A percentile compares a stretch with the other conserved stretches of the same genome.
These are phyloP conservation scores for Uria lomvia DNA, from an alignment of 2,113 vertebrate species.

Conservation along the genomic window DNA sequence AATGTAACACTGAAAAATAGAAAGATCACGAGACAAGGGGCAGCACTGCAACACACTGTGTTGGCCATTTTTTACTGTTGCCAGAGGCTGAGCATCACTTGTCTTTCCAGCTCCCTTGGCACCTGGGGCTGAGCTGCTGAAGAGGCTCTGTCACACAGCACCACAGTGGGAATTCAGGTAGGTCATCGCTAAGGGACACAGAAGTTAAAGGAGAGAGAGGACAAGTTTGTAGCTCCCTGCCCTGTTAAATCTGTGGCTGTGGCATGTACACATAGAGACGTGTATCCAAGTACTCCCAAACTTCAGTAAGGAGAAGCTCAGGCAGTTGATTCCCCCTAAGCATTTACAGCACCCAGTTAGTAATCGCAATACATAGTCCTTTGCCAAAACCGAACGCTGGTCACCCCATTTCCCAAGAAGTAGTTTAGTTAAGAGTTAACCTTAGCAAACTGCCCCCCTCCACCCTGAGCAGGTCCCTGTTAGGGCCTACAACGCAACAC, in stretches of 20 bases:
- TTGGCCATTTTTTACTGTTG: neutral
- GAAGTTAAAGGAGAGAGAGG: neutral
- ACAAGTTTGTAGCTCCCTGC: neutral
- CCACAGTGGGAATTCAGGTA: neutral
- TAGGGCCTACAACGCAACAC: neutral
- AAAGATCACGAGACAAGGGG: neutral
- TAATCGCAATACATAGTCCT: neutral
- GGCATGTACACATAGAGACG: neutral
- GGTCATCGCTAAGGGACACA: accelerated
- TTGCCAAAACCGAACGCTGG: neutral
- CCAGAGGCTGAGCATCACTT: neutral
- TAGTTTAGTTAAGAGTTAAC: neutral
- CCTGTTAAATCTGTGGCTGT: neutral
- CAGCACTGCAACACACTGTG: neutral
- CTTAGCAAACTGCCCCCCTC: neutral
- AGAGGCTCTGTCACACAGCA: neutral
- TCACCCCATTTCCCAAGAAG: neutral
- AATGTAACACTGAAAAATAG: neutral
- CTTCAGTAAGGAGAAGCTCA: neutral
- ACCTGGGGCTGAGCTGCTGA: neutral
- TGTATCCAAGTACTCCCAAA: neutral
- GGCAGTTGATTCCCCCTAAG: neutral
- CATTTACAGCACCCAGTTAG: neutral
- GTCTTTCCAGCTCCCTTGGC: neutral
- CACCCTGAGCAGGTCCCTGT: neutral